A percentile compares a stretch with the other conserved stretches of the same genome.
Evolutionary conservation across 2,888 invertebrate genomes (phyloP).

Genomic region (Blastobasis lacticolella): DNA sequence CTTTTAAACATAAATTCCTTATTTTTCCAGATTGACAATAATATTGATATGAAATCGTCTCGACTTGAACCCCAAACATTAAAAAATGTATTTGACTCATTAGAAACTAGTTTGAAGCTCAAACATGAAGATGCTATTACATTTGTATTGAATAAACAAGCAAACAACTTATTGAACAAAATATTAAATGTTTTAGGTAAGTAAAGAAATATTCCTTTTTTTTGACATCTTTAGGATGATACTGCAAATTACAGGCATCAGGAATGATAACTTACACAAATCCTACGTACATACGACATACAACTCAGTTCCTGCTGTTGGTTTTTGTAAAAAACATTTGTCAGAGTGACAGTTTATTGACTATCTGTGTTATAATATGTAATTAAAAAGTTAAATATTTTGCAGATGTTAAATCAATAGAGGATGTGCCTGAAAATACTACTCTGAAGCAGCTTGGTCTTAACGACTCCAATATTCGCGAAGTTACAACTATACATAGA

Average conservation of each 20-base stretch:
- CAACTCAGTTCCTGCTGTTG: too few species aligned
- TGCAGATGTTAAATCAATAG: conserved; percentile 23
- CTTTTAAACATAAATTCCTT: too few species aligned
- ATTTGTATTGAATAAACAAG: conserved; percentile 19
- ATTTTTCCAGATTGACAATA: conserved; percentile 17
- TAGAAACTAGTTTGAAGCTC: conserved; percentile 36
- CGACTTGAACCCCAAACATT: conserved; percentile 19
- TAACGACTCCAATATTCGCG: conserved; percentile 24
- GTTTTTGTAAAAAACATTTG: too few species aligned
- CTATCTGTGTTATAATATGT: conserved; percentile 11
- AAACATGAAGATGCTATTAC: conserved; percentile 30
- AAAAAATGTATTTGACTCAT: conserved; percentile 27
- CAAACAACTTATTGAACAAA: conserved; percentile 11
- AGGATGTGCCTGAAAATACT: conserved; percentile 17
- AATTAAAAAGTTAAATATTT: background rate
- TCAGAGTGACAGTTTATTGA: background rate
- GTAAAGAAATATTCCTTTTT: too few species aligned
- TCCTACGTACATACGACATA: too few species aligned
- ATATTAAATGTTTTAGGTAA: conserved; percentile 22
- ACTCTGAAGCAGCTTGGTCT: conserved; percentile 20
- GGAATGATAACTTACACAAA: too few species aligned
- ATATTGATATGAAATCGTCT: too few species aligned
- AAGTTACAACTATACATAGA: conserved; percentile 25
- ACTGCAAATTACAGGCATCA: too few species aligned
- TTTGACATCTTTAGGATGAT: too few species aligned